Evolutionary conservation across 2,113 vertebrate genomes (phyloP), one percentile per base, ranked within the genome.

Genomic region (Neodon shergylaensis): DNA sequence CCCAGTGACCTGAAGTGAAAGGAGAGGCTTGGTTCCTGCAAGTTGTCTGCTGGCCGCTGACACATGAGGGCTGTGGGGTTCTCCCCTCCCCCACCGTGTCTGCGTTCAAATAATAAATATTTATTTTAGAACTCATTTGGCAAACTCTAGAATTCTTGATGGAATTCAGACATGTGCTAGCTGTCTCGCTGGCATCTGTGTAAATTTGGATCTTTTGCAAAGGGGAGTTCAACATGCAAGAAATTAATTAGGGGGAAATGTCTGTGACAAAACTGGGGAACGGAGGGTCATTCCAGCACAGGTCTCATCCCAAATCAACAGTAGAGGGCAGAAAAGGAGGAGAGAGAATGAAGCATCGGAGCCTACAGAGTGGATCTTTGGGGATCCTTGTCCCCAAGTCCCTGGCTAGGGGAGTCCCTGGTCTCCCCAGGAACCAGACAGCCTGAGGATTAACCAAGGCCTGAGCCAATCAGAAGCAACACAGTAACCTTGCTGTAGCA

Each of bases 331-430:
- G 72, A 16, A 22, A 65, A 74, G 77, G 54, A 61, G 36, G 70
- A n/a, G 8, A 16, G 16, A 2, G 9, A 2, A 1, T 26, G 5
- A 31, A 49, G 26, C 16, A 17, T 24, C 17, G 66, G 14, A 7
- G 78, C 28, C 19, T 7, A 42, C n/a, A 66, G 14, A 22, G 52
- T 9, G 79, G 24, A 33, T 42, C 58, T 6, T 28, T 4, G 7
- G 73, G 42, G 70, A 63, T 72, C 31, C 8, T 5, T 11, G 66
- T 65, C 13, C 16, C 81, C 13, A 86, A 9, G 44, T 4, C 66
- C 66, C 31, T 11, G 10, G 49, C 9, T 42, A 26, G 16, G 3
- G 22, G 54, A 52, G 14, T 61, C 58, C 36, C 4, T 3, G 3
- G 44, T 78, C 44, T 36, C 44, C 13, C 7, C 2, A 16, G 44